Evolutionary conservation across 2,113 vertebrate genomes (phyloP), one percentile per base, ranked within the genome.

Genomic region (Probosciger aterrimus): DNA sequence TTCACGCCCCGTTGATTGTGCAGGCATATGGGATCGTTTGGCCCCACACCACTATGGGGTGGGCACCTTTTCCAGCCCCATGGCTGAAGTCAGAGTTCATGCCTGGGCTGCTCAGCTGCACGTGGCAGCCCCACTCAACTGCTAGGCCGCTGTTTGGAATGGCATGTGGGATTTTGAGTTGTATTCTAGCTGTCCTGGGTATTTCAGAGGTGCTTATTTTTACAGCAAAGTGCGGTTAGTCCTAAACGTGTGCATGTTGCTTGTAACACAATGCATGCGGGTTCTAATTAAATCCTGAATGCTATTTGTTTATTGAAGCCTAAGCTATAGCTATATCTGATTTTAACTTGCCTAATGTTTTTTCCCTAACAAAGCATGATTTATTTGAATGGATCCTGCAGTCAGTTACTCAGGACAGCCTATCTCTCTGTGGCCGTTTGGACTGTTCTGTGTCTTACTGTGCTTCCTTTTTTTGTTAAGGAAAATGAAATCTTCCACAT

Each of bases 1-100:
- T 64, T 14, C 64, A 37, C 8, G 7, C 22, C 14, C 27, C 9
- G 6, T 5, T 4, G 19, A 23, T 31, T 7, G 6, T 5, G 30
- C 14, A 46, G 59, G 14, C 4, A 0, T 0, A 1, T 4, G 39
- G 31, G 35, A 7, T 24, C 2, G 0, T 31, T 35, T 2, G 4
- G 37, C 37, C 80, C 24, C 47, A 3, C 6, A 1, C 18, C 1
- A 2, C 37, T 5, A 3, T 4, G n/a, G 60, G 46, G n/a, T 10
- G 30, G 60, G 62, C 55, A 30, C 39, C 68, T 57, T 49, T 64
- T 35, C 41, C 55, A 8, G 14, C 27, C 12, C 39, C 27, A 4
- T 1, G 6, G 43, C 19, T 6, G 35, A 6, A 28, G 17, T 33
- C n/a, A 14, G 43, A 14, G 27, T 27, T 80, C 3, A 3, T 16